Evolutionary conservation across 2,888 invertebrate species (phyloP), one percentile per base, ranked within the genome.

Genomic region (Crepidodera aurea): DNA sequence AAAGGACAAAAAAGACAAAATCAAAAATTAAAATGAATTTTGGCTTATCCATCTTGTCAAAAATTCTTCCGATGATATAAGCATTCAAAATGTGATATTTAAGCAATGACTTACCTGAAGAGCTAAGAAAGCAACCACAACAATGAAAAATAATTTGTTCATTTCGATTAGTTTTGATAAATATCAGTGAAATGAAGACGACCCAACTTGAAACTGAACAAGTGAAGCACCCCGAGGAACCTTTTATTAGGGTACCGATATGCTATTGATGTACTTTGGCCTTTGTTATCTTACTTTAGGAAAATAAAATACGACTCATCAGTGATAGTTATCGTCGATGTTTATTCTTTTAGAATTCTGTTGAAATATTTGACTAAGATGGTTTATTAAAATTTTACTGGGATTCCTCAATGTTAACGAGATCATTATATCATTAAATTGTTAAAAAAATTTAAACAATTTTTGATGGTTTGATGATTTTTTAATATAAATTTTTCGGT

Each of bases 31-130:
- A n/a, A n/a, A n/a, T n/a, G n/a, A n/a, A n/a, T n/a, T n/a, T n/a
- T n/a, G n/a, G n/a, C n/a, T n/a, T n/a, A n/a, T n/a, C n/a, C n/a
- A n/a, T n/a, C n/a, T n/a, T n/a, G n/a, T n/a, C n/a, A n/a, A n/a
- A n/a, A n/a, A n/a, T n/a, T n/a, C n/a, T n/a, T n/a, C n/a, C n/a
- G n/a, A n/a, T n/a, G n/a, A n/a, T n/a, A n/a, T n/a, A n/a, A n/a
- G n/a, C n/a, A n/a, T n/a, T n/a, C n/a, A n/a, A n/a, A n/a, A n/a
- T n/a, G n/a, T n/a, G n/a, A n/a, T n/a, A n/a, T n/a, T n/a, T n/a
- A 27, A 53, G 7, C 39, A 34, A 19, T 8, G 15, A 65, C 70
- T 71, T 65, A 75, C 75, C 65, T 75, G 72, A 13, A 75, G 46
- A 37, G 68, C 71, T 13, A 73, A 53, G 22, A 74, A 57, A 53